Percentiles rank a stretch among this genome's conserved stretches.
These are phyloP conservation scores for Phymastichus coffea DNA, from an alignment of 1,140 invertebrate genomes.

Conservation along the genomic window DNA sequence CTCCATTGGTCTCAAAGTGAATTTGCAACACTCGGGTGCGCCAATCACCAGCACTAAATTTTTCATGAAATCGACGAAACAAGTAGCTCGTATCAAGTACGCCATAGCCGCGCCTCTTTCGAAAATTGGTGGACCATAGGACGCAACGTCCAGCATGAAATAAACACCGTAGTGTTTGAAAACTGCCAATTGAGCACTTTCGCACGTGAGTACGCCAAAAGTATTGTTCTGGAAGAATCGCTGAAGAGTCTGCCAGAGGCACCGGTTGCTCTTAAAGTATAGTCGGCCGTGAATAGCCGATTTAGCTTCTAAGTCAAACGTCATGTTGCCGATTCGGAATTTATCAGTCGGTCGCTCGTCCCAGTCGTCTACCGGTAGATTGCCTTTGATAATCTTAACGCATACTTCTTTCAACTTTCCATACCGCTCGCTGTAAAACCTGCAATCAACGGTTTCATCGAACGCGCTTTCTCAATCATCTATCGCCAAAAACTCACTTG, in stretches of 20 bases:
- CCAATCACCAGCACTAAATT: slow-evolving; percentile 38
- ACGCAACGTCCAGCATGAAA: slow-evolving; percentile 43
- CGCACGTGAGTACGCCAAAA: slow-evolving; percentile 42
- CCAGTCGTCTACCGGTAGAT: slow-evolving; percentile 18
- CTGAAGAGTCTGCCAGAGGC: slow-evolving; percentile 36
- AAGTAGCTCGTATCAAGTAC: slow-evolving; percentile 38
- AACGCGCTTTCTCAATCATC: no score
- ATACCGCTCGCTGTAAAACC: slow-evolving; percentile 41
- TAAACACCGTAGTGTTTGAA: slow-evolving; percentile 45
- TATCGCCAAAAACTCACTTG: slow-evolving; percentile 1
- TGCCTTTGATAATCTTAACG: slow-evolving; percentile 15
- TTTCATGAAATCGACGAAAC: slow-evolving; percentile 36
- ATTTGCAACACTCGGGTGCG: slow-evolving; percentile 40
- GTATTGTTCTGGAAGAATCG: slow-evolving; percentile 36
- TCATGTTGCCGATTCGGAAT: slow-evolving; percentile 39
- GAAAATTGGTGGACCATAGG: slow-evolving; percentile 42
- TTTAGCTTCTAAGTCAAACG: slow-evolving; percentile 38
- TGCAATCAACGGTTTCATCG: neutral
- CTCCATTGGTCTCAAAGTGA: slow-evolving; percentile 39
- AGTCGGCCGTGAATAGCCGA: slow-evolving; percentile 34
- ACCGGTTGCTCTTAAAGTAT: slow-evolving; percentile 28
- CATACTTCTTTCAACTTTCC: slow-evolving; percentile 31
- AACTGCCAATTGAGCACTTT: slow-evolving; percentile 37
- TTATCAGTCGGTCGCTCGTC: slow-evolving; percentile 27
- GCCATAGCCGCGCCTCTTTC: slow-evolving; percentile 33